A percentile compares a stretch with the other conserved stretches of the same genome.
Evolutionary conservation across 37 sponge, comb jelly and placozoan genomes (phyloP).

Genomic region (Eunapius fragilis): DNA sequence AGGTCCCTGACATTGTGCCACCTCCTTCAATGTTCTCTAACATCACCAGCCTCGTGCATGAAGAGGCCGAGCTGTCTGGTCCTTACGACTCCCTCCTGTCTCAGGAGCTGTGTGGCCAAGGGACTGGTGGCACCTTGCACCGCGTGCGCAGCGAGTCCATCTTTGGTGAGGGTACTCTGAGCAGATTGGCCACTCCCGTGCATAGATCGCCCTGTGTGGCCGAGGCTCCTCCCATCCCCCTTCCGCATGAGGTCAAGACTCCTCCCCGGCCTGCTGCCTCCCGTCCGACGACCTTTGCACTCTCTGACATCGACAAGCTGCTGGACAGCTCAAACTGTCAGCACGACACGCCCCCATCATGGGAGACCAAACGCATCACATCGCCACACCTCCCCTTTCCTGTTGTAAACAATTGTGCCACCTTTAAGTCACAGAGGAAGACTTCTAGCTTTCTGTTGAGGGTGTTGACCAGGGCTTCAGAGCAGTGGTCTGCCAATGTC

Average conservation of each 20-base stretch:
- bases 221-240: no score
- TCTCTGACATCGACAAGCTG: not conserved
- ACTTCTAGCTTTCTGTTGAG: constrained; percentile 5
- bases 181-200: not conserved
- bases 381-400: not conserved
- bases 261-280: not conserved
- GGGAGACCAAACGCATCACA: not conserved
- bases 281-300: not conserved
- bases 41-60: not conserved
- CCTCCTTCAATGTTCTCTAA: not conserved
- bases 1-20: not conserved
- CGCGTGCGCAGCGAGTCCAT: not conserved
- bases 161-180: not conserved
- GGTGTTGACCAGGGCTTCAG: constrained; percentile 5
- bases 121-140: not conserved
- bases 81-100: not conserved
- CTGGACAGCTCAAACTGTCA: not conserved
- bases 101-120: no score
- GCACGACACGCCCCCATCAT: not conserved
- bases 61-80: not conserved
- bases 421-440: not conserved
- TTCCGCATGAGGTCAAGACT: not conserved
- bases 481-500: not conserved
- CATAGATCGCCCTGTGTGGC: not conserved
- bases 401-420: not conserved